A percentile compares a stretch with the other conserved stretches of the same genome.
Evolutionary conservation across 2,113 vertebrate species (phyloP).

Genomic region (Ondatra zibethicus): DNA sequence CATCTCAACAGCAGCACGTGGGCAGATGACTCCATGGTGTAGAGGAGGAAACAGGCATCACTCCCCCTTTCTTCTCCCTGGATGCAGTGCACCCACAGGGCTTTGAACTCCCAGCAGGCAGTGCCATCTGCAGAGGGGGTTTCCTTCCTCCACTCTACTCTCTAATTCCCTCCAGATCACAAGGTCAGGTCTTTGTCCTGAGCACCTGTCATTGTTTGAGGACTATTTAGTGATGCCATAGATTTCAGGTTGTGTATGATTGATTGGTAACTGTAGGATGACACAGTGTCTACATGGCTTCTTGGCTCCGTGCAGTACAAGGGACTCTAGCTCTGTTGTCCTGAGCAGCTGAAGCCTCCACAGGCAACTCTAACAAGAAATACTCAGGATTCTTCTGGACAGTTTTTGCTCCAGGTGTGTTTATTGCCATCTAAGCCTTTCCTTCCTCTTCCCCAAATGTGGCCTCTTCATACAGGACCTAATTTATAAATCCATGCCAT

Average conservation of each 20-base stretch:
- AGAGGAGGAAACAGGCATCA: neutral
- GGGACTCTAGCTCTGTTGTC: neutral
- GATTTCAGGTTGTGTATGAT: too few species aligned
- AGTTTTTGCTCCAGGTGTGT: neutral
- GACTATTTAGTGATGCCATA: accelerated
- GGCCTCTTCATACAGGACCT: too few species aligned
- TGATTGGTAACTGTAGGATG: neutral
- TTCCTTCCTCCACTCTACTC: neutral
- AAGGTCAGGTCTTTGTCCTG: neutral
- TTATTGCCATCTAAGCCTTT: too few species aligned
- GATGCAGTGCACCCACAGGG: neutral
- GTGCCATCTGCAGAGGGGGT: neutral
- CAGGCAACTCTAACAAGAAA: neutral
- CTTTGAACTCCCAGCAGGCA: neutral
- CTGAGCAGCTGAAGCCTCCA: neutral
- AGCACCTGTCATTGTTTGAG: neutral
- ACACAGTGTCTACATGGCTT: neutral
- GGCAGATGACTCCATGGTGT: neutral
- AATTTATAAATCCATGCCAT: too few species aligned
- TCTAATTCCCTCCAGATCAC: neutral
- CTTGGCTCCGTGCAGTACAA: neutral
- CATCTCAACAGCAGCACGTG: neutral
- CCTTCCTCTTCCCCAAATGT: too few species aligned
- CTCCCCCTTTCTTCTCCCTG: neutral
- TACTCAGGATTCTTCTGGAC: neutral